phyloP scores from a whole-genome alignment of 2,797 vertebrate genomes.

The Menidia menidia region DNA sequence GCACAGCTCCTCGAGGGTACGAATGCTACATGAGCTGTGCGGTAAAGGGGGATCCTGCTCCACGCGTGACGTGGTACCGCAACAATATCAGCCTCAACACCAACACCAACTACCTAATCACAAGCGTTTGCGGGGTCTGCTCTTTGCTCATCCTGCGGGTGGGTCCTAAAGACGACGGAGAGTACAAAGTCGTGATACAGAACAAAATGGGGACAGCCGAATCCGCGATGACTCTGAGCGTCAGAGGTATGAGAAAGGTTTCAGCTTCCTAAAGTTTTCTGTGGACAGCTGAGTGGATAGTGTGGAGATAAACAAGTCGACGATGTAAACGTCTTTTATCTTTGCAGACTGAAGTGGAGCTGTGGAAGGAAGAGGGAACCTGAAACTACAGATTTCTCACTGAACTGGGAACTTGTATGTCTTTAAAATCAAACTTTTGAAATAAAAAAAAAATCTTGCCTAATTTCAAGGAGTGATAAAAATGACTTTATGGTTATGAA shows the following conservation, averaged over 20 bases:
- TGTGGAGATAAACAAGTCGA: conserved; percentile 1
- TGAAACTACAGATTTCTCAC: not conserved
- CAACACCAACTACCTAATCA: conserved; percentile 84
- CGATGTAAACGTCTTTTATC: conserved; percentile 16
- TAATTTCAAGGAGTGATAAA: no score
- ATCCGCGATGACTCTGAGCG: conserved; percentile 83
- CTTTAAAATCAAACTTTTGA: conserved; percentile 2
- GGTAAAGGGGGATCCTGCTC: conserved; percentile 83
- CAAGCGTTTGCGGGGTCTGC: conserved; percentile 89
- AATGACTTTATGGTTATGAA: no score
- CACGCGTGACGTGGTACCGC: conserved; percentile 88
- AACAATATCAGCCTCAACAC: conserved; percentile 84
- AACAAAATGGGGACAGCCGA: conserved; percentile 83
- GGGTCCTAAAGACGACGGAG: conserved; percentile 80
- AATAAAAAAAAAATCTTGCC: not conserved
- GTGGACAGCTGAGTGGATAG: not conserved
- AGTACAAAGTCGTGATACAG: conserved; percentile 85
- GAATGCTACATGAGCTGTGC: conserved; percentile 93
- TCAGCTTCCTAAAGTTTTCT: not conserved
- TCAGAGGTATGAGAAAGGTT: conserved; percentile 80
- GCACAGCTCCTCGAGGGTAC: conserved; percentile 83
- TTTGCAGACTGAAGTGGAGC: conserved; percentile 69
- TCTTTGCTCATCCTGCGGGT: conserved; percentile 87
- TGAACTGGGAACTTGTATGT: not conserved
- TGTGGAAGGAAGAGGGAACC: conserved; percentile 8